phyloP scores from a whole-genome alignment of 2,888 invertebrate species.

The Nezara viridula region DNA sequence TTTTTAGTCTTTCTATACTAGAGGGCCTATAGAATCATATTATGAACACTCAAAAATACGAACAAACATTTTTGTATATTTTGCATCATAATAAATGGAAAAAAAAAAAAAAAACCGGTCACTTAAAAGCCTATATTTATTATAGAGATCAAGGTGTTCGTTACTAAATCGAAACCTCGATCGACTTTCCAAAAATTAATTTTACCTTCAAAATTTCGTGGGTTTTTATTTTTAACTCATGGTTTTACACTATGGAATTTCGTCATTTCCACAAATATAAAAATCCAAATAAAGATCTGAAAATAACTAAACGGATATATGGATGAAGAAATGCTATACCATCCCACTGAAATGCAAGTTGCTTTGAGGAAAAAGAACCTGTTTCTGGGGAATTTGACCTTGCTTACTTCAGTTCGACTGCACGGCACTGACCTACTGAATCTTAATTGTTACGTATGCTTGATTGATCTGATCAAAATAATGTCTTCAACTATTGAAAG shows the following conservation, averaged over 20 bases:
- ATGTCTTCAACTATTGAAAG: not conserved
- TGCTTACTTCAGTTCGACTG: not conserved
- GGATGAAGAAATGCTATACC: no score
- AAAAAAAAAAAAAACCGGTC: not conserved
- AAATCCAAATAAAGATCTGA: no score
- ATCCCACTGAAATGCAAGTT: not conserved
- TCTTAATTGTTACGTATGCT: not conserved
- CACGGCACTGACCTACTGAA: slow-evolving; percentile 24
- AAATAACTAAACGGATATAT: no score
- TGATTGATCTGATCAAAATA: not conserved
- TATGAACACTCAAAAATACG: not conserved
- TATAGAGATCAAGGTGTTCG: not conserved
- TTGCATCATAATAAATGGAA: not conserved
- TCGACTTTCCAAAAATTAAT: not conserved
- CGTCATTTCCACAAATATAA: no score
- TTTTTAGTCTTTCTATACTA: no score
- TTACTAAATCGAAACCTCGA: not conserved
- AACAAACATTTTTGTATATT: not conserved
- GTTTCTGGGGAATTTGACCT: not conserved
- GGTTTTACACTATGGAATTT: no score
- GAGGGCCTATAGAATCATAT: no score
- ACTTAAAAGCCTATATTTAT: not conserved
- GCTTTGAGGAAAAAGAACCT: not conserved
- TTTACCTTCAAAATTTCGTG: not conserved
- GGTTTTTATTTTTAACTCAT: not conserved